Evolutionary conservation across 2,888 invertebrate species (phyloP).

Genomic region (Papilio demoleus): DNA sequence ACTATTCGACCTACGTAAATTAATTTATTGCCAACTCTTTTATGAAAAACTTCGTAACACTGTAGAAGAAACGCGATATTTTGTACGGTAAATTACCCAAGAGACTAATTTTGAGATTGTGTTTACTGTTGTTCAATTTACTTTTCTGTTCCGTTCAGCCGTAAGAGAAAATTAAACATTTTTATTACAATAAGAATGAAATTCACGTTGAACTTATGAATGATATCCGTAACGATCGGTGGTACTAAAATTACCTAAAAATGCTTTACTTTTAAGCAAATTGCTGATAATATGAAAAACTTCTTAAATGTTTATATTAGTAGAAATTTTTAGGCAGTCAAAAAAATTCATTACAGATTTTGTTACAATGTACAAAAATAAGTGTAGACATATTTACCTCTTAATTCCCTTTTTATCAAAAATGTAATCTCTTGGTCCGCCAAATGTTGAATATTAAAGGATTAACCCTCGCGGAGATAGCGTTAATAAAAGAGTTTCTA

Average conservation of each 20-base stretch:
- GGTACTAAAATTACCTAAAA: no score
- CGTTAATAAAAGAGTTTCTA: constrained; percentile 56
- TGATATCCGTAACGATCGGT: no score
- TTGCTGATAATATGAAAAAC: background rate
- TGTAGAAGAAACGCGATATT: constrained; percentile 14
- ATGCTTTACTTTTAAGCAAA: no score
- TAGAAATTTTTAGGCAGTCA: background rate
- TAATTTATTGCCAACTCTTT: constrained; percentile 16
- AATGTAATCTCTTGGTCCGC: constrained; percentile 22
- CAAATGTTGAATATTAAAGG: constrained; percentile 77
- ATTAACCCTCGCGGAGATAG: constrained; percentile 51
- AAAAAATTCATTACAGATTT: background rate
- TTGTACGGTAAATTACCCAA: constrained; percentile 12
- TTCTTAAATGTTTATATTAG: background rate
- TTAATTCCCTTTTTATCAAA: constrained; percentile 18
- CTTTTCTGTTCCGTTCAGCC: background rate
- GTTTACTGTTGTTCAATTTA: constrained; percentile 17
- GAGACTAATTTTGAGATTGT: constrained; percentile 17
- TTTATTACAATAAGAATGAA: background rate
- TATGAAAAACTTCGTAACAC: background rate
- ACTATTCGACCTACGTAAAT: background rate
- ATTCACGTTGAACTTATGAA: no score
- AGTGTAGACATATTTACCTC: constrained; percentile 1
- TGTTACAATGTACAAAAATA: background rate
- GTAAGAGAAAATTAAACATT: constrained; percentile 14